Percentiles rank a stretch among this genome's conserved stretches.
Evolutionary conservation across 2,888 invertebrate species (phyloP).

Genomic region (Andrena camellia): DNA sequence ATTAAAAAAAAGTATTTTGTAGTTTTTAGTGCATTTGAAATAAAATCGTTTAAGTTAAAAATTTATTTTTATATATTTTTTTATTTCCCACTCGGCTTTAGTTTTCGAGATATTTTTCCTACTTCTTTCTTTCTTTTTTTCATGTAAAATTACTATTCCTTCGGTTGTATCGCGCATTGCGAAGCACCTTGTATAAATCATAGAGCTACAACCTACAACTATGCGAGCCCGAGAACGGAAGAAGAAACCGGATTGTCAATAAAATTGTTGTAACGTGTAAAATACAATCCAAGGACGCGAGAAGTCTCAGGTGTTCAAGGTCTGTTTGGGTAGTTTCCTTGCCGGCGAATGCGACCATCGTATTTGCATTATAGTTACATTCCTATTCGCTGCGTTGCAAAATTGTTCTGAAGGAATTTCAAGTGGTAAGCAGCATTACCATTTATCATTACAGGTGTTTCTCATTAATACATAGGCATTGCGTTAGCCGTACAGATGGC

Average conservation of each 20-base stretch:
- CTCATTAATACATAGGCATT: too few relatives aligned
- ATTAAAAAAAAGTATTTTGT: too few relatives aligned
- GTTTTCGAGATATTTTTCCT: too few relatives aligned
- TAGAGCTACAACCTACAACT: background rate
- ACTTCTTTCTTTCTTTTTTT: too few relatives aligned
- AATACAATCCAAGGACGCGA: conserved; percentile 37
- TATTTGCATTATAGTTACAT: conserved; percentile 8
- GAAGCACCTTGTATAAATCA: conserved; percentile 23
- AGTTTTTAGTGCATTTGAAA: too few relatives aligned
- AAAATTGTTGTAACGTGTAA: conserved; percentile 17
- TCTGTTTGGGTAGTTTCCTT: background rate
- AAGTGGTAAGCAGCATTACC: too few relatives aligned
- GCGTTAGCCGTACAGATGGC: too few relatives aligned
- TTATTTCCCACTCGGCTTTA: too few relatives aligned
- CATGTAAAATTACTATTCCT: background rate
- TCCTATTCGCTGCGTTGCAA: background rate
- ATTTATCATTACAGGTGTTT: too few relatives aligned
- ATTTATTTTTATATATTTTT: too few relatives aligned
- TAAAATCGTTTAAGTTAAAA: too few relatives aligned
- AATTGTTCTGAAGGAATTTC: background rate
- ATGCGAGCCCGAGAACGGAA: conserved; percentile 9
- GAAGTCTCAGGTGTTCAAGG: conserved; percentile 28
- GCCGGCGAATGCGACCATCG: conserved; percentile 3
- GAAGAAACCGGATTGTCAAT: conserved; percentile 41
- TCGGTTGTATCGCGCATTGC: background rate